phyloP scores from a whole-genome alignment of 1,140 invertebrate genomes.

The Ganaspis sp. region DNA sequence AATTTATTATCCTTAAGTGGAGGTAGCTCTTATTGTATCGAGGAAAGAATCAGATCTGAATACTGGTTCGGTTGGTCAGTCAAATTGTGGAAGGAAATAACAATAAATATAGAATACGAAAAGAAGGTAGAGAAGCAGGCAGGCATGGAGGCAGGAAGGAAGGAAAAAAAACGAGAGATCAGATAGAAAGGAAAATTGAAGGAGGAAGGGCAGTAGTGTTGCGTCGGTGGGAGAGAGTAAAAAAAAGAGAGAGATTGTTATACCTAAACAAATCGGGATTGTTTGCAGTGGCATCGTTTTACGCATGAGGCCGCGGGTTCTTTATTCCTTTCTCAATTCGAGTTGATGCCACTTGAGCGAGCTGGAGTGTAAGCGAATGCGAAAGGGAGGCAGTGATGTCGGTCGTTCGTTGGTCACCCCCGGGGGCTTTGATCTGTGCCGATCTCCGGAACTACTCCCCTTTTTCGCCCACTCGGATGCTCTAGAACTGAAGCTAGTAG shows the following conservation, averaged over 20 bases:
- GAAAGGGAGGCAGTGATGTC: constrained; percentile 53
- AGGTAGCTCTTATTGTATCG: constrained; percentile 11
- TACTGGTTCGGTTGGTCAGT: constrained; percentile 15
- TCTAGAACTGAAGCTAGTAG: constrained; percentile 41
- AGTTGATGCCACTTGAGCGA: constrained; percentile 75
- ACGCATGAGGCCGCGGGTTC: constrained; percentile 74
- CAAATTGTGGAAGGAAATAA: constrained; percentile 34
- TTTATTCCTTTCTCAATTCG: constrained; percentile 74
- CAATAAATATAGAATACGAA: constrained; percentile 9
- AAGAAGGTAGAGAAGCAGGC: not conserved
- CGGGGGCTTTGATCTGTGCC: constrained; percentile 56
- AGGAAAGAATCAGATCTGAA: constrained; percentile 5
- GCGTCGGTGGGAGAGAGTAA: not conserved
- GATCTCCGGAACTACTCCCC: constrained; percentile 57
- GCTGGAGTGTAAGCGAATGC: constrained; percentile 71
- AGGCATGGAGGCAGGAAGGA: constrained; percentile 29
- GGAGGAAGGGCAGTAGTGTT: constrained; percentile 11
- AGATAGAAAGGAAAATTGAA: not conserved
- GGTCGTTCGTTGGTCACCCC: constrained; percentile 48
- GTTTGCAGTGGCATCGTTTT: constrained; percentile 77
- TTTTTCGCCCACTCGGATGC: constrained; percentile 54
- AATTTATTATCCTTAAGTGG: constrained; percentile 23
- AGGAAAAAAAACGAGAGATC: not conserved
- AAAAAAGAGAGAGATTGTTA: constrained; percentile 65
- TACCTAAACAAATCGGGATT: constrained; percentile 76